A percentile compares a stretch with the other conserved stretches of the same genome.
Evolutionary conservation across 1,140 invertebrate species (phyloP).

Genomic region (Zaprionus lachaisei): DNA sequence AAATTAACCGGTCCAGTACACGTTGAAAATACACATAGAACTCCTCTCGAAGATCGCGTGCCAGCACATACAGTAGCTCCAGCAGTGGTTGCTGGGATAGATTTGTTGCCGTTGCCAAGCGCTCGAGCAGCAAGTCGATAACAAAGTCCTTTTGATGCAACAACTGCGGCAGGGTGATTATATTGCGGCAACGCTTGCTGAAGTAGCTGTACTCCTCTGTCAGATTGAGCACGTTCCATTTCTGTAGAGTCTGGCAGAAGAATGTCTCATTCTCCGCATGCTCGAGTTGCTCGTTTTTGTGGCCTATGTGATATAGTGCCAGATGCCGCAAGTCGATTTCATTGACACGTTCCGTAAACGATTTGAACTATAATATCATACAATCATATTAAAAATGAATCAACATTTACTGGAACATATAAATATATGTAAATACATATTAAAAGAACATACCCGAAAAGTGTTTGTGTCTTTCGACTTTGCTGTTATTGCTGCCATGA

Average conservation of each 20-base stretch:
- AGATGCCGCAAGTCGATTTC: constrained; percentile 93
- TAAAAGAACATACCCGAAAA: constrained; percentile 88
- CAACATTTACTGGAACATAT: no score
- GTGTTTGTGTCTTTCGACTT: constrained; percentile 92
- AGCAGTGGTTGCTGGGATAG: constrained; percentile 92
- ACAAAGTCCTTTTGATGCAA: constrained; percentile 92
- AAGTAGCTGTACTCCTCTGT: constrained; percentile 92
- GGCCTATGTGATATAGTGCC: constrained; percentile 87
- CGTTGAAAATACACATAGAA: constrained; percentile 93
- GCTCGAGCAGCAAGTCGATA: constrained; percentile 89
- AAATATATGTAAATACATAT: no score
- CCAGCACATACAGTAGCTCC: constrained; percentile 94
- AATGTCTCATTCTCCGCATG: constrained; percentile 88
- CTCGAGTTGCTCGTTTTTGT: constrained; percentile 88
- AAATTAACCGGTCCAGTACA: constrained; percentile 89
- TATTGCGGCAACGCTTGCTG: constrained; percentile 89
- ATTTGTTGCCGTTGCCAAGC: constrained; percentile 89
- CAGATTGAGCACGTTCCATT: constrained; percentile 94
- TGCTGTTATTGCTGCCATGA: constrained; percentile 90
- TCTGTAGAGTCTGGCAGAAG: constrained; percentile 92
- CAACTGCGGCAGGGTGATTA: constrained; percentile 92
- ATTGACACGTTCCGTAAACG: constrained; percentile 93
- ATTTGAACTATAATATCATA: constrained; percentile 89
- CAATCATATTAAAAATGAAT: not conserved
- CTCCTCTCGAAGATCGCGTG: constrained; percentile 93